Percentiles rank a stretch among this genome's conserved stretches.
These are phyloP conservation scores for Polymixis lichenea DNA, from an alignment of 2,888 invertebrate genomes.

Conservation along the genomic window DNA sequence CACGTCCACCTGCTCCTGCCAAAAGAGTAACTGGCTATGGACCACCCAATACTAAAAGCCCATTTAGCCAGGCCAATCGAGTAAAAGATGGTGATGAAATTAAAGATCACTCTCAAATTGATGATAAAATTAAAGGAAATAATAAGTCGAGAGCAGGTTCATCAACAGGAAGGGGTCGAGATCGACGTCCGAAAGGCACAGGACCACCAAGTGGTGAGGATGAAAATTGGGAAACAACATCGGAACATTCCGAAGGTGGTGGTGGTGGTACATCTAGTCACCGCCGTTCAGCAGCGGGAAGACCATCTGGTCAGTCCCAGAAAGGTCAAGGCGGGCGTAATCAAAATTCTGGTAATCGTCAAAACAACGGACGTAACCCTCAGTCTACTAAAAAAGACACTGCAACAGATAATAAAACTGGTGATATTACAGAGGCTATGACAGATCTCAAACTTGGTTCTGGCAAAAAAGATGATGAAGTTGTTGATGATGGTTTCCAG, in stretches of 20 bases:
- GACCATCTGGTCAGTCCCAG: slow-evolving; percentile 76
- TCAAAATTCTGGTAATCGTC: slow-evolving; percentile 81
- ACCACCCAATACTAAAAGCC: slow-evolving; percentile 95
- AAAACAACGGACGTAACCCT: slow-evolving; percentile 78
- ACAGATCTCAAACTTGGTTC: slow-evolving; percentile 82
- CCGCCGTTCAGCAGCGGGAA: slow-evolving; percentile 79
- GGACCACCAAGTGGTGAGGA: slow-evolving; percentile 89
- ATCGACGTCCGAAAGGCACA: slow-evolving; percentile 82
- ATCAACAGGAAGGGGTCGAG: slow-evolving; percentile 90
- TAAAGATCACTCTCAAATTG: slow-evolving; percentile 81
- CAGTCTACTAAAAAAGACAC: slow-evolving; percentile 81
- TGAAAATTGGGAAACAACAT: slow-evolving; percentile 95
- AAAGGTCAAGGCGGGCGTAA: slow-evolving; percentile 81
- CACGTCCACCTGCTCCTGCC: slow-evolving; percentile 87
- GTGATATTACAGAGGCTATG: slow-evolving; percentile 85
- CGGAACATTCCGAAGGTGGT: slow-evolving; percentile 94
- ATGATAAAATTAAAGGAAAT: slow-evolving; percentile 92
- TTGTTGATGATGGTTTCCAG: slow-evolving; percentile 94
- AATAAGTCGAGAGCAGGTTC: slow-evolving; percentile 93
- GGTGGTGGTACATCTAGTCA: slow-evolving; percentile 79
- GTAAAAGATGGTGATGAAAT: slow-evolving; percentile 83
- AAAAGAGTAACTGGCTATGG: slow-evolving; percentile 94
- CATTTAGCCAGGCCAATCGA: slow-evolving; percentile 91
- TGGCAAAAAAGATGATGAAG: slow-evolving; percentile 86
- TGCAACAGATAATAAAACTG: slow-evolving; percentile 79